These are phyloP conservation scores for Hystrix brachyura DNA, from an alignment of 2,113 vertebrate genomes.

Conservation along the genomic window DNA sequence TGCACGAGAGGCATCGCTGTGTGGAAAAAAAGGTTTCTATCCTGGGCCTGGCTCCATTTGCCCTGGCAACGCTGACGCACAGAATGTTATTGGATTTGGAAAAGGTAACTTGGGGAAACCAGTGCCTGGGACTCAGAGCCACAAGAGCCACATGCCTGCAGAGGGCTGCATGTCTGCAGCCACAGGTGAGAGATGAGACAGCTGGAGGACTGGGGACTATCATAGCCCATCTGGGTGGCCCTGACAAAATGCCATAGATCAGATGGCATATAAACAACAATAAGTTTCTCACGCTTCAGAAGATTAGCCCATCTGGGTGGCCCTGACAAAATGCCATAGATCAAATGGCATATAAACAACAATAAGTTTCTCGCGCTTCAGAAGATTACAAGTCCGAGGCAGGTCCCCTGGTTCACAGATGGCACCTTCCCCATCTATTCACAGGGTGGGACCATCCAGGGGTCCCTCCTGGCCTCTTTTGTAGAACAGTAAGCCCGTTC, in stretches of 20 bases:
- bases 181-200: not conserved
- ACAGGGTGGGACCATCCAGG: rapidly evolving
- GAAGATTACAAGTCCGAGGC: not conserved
- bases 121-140: not conserved
- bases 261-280: not conserved
- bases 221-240: not conserved
- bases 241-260: not conserved
- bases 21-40: slow-evolving; percentile 57
- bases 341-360: not conserved
- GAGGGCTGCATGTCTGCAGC: not conserved
- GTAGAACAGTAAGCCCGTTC: not conserved
- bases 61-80: slow-evolving; percentile 55
- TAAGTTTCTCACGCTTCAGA: not conserved
- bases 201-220: not conserved
- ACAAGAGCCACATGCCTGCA: rapidly evolving
- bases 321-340: not conserved
- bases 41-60: slow-evolving; percentile 56
- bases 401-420: not conserved
- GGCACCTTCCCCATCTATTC: not conserved
- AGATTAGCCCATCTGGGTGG: not conserved
- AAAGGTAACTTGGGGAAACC: slow-evolving; percentile 6
- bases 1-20: not conserved
- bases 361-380: not conserved
- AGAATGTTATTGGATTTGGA: slow-evolving; percentile 33
- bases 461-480: not conserved